Base-by-base conservation (phyloP, 1,140 invertebrate genomes). In the Zaprionus davidi region DNA sequence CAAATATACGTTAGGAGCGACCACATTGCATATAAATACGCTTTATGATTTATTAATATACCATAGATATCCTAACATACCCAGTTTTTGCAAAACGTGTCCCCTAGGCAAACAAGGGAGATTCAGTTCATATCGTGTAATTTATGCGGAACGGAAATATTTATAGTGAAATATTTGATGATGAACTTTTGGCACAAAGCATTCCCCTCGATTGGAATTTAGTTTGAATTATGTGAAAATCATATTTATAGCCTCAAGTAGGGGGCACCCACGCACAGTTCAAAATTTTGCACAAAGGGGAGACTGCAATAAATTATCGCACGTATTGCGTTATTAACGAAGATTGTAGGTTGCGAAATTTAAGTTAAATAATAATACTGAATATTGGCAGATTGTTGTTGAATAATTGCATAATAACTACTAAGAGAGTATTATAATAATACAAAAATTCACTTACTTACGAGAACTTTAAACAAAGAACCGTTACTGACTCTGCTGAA, bases 141-240 rank as follows among this genome's bases (percentile, higher is more conserved):
- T 56, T 34, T 66, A 56, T 53, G n/a, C 57, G 24, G 17, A 41
- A 55, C 15, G 17, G 12, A 55, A 55, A 60, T 65, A 62, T 69
- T 38, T 56, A 5, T 26, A 15, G 17, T 36, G 22, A 55, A 63
- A 49, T 70, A 70, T 57, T 69, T 74, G 26, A 44, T 44, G 41
- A 28, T 55, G n/a, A 24, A 51, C 24, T 13, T 51, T 49, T 12
- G 46, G 20, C 46, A 51, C 41, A 51, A 51, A 51, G 46, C 46
- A 24, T 51, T 51, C 51, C 6, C 53, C 59, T 17, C 3, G 12
- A 63, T 17, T 44, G 49, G 12, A 36, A 57, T 74, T 74, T 49
- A 63, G 58, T 74, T 62, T 53, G 31, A 51, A 56, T 70, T 64
- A 51, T 70, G 66, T 13, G 15, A 56, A 75, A 70, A 58, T 70